These are phyloP conservation scores for Rhinichthys osculus DNA, from an alignment of 2,797 vertebrate genomes.

Conservation along the genomic window DNA sequence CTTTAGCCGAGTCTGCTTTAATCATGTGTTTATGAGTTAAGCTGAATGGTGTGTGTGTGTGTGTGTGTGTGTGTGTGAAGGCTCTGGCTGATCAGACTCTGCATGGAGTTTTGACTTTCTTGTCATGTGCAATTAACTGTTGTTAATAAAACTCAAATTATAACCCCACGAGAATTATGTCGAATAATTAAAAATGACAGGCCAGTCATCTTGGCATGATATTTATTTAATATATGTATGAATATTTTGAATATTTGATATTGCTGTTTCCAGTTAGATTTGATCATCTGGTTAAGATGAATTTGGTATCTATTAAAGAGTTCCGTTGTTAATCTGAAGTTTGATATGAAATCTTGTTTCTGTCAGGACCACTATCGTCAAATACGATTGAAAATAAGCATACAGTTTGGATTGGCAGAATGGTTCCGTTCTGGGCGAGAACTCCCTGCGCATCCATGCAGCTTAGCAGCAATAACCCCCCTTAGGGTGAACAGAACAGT, in stretches of 20 bases:
- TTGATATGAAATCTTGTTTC: neutral
- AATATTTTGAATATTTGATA: slow-evolving; percentile 6
- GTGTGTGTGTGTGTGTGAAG: too few species aligned
- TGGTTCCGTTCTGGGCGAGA: too few species aligned
- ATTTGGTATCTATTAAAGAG: neutral
- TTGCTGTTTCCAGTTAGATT: neutral
- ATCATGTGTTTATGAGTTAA: slow-evolving; percentile 7
- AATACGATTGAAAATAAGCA: too few species aligned
- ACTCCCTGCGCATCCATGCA: too few species aligned
- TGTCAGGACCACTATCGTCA: too few species aligned
- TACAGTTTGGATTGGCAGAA: too few species aligned
- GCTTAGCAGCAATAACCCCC: too few species aligned
- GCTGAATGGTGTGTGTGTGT: neutral
- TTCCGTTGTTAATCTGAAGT: neutral
- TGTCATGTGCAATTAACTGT: slow-evolving; percentile 64
- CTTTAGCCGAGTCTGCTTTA: neutral
- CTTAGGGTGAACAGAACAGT: too few species aligned
- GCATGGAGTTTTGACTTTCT: slow-evolving; percentile 51
- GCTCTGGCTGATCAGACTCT: slow-evolving; percentile 31
- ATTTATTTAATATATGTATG: slow-evolving; percentile 54
- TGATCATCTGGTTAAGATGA: neutral
- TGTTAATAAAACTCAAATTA: slow-evolving; percentile 59
- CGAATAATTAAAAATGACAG: slow-evolving; percentile 61
- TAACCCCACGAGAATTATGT: slow-evolving; percentile 55
- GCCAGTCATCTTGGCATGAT: slow-evolving; percentile 49